These are phyloP conservation scores for Amiota mariae DNA, from an alignment of 2,888 invertebrate genomes.

Conservation along the genomic window DNA sequence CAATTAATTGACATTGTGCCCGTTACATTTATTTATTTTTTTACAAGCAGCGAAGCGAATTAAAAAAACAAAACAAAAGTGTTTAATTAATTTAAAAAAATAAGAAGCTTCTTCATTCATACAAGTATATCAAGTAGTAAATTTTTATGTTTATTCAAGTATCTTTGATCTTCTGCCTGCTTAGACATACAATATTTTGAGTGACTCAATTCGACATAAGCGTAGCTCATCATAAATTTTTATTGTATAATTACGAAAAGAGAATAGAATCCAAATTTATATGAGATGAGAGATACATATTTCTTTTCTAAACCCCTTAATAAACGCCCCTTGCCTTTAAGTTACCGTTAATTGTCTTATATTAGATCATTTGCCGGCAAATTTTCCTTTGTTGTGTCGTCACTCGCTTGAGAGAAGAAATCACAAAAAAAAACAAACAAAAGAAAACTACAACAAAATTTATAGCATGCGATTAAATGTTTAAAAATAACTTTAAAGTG, in stretches of 20 bases:
- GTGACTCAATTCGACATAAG: not conserved
- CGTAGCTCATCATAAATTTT: too few species aligned
- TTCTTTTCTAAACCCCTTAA: too few species aligned
- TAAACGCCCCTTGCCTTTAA: too few species aligned
- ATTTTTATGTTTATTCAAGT: not conserved
- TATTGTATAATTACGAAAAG: too few species aligned
- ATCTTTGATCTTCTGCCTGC: slow-evolving; percentile 4
- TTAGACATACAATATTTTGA: not conserved
- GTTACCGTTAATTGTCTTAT: slow-evolving; percentile 16
- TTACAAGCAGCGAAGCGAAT: not conserved
- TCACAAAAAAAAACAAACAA: slow-evolving; percentile 7
- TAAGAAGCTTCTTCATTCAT: too few species aligned
- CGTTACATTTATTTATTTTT: slow-evolving; percentile 48
- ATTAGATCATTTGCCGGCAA: slow-evolving; percentile 24
- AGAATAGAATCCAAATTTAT: too few species aligned
- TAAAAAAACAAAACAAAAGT: slow-evolving; percentile 16
- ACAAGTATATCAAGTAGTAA: too few species aligned
- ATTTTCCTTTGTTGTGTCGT: not conserved
- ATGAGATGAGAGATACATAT: too few species aligned
- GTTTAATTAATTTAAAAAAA: slow-evolving; percentile 11
- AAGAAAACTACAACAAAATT: not conserved
- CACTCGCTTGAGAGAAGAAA: not conserved
- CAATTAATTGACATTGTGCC: slow-evolving; percentile 62
- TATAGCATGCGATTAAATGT: slow-evolving; percentile 8
- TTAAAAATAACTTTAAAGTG: slow-evolving; percentile 12